phyloP scores from a whole-genome alignment of 30 jellyfish, hydroid and myxozoan species.

The Cassiopea andromeda region DNA sequence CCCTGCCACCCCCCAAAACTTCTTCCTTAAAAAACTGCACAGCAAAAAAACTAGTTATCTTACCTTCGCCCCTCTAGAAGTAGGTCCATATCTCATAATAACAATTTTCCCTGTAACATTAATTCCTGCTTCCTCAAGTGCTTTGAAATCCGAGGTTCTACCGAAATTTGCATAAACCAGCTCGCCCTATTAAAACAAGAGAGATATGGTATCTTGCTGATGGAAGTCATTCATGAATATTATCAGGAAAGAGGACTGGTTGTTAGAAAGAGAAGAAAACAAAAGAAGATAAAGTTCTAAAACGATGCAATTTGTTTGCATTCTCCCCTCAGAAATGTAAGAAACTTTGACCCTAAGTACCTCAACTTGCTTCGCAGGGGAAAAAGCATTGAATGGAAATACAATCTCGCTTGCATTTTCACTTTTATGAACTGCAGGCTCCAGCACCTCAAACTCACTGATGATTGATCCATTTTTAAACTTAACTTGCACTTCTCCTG shows the following conservation, averaged over 20 bases:
- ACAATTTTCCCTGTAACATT: constrained; percentile 80
- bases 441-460: constrained; percentile 27
- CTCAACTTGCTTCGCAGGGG: constrained; percentile 61
- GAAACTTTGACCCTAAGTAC: constrained; percentile 15
- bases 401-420: constrained; percentile 62
- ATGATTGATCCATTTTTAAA: constrained; percentile 20
- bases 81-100: constrained; percentile 89
- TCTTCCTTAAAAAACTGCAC: too few relatives aligned
- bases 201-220: not conserved
- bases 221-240: not conserved
- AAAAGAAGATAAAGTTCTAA: not conserved
- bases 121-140: constrained; percentile 65
- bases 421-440: constrained; percentile 35
- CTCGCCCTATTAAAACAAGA: constrained; percentile 60
- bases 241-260: not conserved
- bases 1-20: too few relatives aligned
- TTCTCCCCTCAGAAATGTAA: not conserved
- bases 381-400: constrained; percentile 71
- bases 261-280: not conserved
- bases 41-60: not conserved
- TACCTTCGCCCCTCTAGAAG: constrained; percentile 88
- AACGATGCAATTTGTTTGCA: not conserved
- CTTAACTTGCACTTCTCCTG: constrained; percentile 55
- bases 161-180: constrained; percentile 92
- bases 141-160: constrained; percentile 66